Percentiles rank a stretch among this genome's conserved stretches.
Conservation (phyloP, 2,113 vertebrate genomes). For the Anoplopoma fimbria region DNA sequence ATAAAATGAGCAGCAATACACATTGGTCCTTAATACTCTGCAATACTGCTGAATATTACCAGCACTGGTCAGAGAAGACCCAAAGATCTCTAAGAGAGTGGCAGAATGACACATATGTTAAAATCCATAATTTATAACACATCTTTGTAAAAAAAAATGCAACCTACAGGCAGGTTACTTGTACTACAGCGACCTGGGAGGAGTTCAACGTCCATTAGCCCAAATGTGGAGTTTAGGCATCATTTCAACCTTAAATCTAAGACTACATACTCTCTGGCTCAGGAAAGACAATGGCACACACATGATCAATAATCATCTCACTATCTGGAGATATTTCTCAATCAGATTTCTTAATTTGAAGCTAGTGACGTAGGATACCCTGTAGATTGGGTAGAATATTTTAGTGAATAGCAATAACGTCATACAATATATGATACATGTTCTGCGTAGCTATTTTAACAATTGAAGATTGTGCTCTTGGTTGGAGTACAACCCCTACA, state of each 20-base stretch:
- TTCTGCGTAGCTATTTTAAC: neutral
- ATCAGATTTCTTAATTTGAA: neutral
- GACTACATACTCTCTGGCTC: neutral
- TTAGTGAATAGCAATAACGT: neutral
- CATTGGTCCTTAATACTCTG: neutral
- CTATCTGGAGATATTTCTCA: neutral
- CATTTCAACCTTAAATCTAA: neutral
- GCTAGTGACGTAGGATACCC: neutral
- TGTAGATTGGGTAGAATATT: neutral
- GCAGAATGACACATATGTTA: too few species aligned
- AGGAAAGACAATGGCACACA: neutral
- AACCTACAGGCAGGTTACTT: too few species aligned
- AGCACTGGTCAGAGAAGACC: neutral
- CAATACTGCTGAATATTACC: neutral
- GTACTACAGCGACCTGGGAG: neutral
- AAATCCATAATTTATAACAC: neutral
- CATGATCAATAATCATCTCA: slow-evolving; percentile 3
- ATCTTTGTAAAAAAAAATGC: neutral
- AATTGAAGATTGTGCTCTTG: neutral
- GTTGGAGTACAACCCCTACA: neutral
- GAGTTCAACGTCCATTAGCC: neutral
- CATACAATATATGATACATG: neutral
- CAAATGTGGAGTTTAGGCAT: neutral
- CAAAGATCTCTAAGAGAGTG: neutral
- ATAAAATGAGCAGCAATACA: neutral